These are phyloP conservation scores for Sesia bembeciformis DNA, from an alignment of 2,888 invertebrate species.

Conservation along the genomic window DNA sequence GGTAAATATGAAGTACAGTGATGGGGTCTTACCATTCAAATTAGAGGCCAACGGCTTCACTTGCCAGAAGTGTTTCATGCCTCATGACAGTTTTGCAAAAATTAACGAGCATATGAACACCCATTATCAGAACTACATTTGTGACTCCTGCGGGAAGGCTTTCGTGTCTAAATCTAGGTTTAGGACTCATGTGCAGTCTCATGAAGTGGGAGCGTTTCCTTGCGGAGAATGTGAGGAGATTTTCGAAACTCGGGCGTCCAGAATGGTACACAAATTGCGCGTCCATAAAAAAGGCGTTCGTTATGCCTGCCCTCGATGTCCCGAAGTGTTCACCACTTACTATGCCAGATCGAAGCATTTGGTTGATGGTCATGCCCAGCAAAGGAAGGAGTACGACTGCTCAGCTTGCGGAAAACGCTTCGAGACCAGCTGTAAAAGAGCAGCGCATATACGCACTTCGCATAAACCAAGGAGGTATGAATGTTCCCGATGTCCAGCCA, in stretches of 20 bases:
- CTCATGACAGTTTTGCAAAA: slow-evolving; percentile 41
- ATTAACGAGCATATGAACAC: slow-evolving; percentile 60
- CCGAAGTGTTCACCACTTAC: slow-evolving; percentile 50
- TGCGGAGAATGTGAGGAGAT: slow-evolving; percentile 48
- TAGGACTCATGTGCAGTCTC: slow-evolving; percentile 50
- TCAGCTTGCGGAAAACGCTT: slow-evolving; percentile 39
- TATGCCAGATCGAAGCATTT: slow-evolving; percentile 50
- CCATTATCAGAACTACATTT: slow-evolving; percentile 58
- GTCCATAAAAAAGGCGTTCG: slow-evolving; percentile 47
- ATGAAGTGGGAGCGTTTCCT: slow-evolving; percentile 49
- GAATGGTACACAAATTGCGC: slow-evolving; percentile 42
- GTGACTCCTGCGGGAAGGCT: slow-evolving; percentile 57
- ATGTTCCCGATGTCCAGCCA: too few species aligned
- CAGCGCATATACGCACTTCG: slow-evolving; percentile 34
- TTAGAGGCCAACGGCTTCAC: slow-evolving; percentile 33
- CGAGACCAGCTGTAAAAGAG: slow-evolving; percentile 44
- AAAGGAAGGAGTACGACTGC: slow-evolving; percentile 36
- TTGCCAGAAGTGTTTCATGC: slow-evolving; percentile 46
- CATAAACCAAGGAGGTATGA: slow-evolving; percentile 21
- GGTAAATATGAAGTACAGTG: slow-evolving; percentile 37
- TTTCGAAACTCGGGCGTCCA: slow-evolving; percentile 39
- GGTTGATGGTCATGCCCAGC: slow-evolving; percentile 40
- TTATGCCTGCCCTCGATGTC: slow-evolving; percentile 54
- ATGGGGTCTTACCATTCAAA: slow-evolving; percentile 59
- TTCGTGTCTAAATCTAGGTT: slow-evolving; percentile 55